Conservation (phyloP, 2,797 vertebrate species). For the Ispidina lecontei region DNA sequence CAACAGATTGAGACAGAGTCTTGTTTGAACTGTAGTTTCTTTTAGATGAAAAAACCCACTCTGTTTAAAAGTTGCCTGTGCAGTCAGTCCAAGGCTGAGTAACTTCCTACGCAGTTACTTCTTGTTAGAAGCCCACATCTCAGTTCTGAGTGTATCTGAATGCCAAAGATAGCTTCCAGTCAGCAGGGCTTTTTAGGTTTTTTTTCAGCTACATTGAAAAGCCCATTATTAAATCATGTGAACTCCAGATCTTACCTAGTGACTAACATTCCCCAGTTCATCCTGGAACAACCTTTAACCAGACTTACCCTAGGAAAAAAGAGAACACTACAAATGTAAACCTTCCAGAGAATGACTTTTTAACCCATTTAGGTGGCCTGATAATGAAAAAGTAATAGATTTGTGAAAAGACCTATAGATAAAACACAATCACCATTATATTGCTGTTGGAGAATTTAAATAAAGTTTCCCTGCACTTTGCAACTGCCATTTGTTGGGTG, state of each 20-base stretch:
- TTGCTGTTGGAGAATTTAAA: not conserved
- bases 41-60: not conserved
- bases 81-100: not conserved
- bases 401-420: not conserved
- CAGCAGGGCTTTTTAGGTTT: not conserved
- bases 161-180: not conserved
- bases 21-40: not conserved
- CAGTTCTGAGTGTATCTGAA: not conserved
- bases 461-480: not conserved
- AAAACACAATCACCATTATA: not conserved
- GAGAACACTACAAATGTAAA: not conserved
- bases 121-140: not conserved
- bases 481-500: not conserved
- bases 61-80: conserved; percentile 1
- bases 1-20: not conserved
- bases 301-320: not conserved
- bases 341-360: not conserved
- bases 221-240: not conserved
- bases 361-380: not conserved
- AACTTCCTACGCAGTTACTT: not conserved
- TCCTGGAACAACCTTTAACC: not conserved
- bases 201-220: not conserved
- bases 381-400: not conserved
- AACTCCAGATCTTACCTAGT: conserved; percentile 4
- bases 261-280: not conserved